Evolutionary conservation across 2,888 invertebrate genomes (phyloP), one percentile per base, ranked within the genome.

Genomic region (Melanargia galathea): DNA sequence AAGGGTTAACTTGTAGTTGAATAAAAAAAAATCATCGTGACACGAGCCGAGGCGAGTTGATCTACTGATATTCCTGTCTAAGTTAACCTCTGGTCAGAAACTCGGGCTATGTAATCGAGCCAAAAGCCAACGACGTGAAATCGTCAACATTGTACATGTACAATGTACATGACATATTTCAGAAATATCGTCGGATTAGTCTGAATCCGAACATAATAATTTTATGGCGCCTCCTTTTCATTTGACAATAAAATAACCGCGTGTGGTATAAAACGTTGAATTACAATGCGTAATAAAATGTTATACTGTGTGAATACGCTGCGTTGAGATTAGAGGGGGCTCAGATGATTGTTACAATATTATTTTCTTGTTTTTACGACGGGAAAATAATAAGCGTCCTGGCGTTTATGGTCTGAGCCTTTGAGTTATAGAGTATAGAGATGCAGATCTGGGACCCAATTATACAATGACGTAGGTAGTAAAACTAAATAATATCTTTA

Each of bases 311-410:
- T 75, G 82, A 85, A 83, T 80, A 74, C 76, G 76, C 73, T 70
- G 73, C 75, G 76, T 73, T 72, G 76, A 79, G 82, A 86, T 86
- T 82, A 84, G 79, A 79, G 84, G 83, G n/a, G 81, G 78, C 74
- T 75, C 75, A 79, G 77, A 84, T 86, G 85, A 87, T 83, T 82
- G 86, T 83, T 74, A 81, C 81, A 81, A 78, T 84, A 86, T 87
- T 87, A 87, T 88, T 89, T 87, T 83, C 84, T 85, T 85, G 86
- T 87, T 90, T 58, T 90, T 90, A 90, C 81, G 88, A 89, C 87
- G 75, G 78, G 82, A 86, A 88, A 87, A 88, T 87, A 87, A 87
- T 89, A 87, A 88, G 81, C 82, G 77, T 72, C 71, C 65, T 78
- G 76, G 74, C 83, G 80, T 87, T 89, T 89, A 87, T 82, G 82